Conservation (phyloP, 2,888 invertebrate species). For the Epistrophella euchroma region DNA sequence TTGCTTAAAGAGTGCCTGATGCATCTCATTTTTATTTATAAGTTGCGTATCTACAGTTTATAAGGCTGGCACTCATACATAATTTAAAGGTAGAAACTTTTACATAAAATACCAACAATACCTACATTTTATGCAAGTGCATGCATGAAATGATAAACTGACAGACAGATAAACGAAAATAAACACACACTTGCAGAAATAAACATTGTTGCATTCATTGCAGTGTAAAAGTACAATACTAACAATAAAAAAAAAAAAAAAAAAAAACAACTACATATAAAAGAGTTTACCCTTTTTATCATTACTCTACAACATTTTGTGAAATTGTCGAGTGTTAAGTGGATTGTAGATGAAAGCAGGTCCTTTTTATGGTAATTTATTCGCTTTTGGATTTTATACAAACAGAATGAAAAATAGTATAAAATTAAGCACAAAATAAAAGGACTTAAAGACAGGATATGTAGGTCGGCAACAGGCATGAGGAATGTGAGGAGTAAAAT, state of each 20-base stretch:
- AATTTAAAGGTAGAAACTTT: not conserved
- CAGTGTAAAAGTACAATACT: not conserved
- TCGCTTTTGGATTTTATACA: conserved; percentile 3
- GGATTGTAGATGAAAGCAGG: conserved; percentile 47
- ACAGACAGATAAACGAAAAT: conserved; percentile 51
- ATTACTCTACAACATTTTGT: conserved; percentile 32
- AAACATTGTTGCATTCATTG: conserved; percentile 54
- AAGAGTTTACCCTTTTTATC: not conserved
- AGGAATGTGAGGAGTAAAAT: not conserved
- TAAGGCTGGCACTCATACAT: not conserved
- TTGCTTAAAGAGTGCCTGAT: not conserved
- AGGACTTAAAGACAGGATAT: conserved; percentile 8
- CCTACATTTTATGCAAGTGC: conserved; percentile 36
- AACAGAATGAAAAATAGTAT: not conserved
- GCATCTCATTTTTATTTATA: not conserved
- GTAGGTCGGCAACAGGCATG: not conserved
- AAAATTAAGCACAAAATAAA: not conserved
- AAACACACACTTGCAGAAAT: conserved; percentile 19
- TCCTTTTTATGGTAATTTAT: conserved; percentile 56
- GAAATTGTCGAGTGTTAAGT: conserved; percentile 59
- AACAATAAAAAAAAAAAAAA: conserved; percentile 1
- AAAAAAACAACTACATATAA: not conserved
- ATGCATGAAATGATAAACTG: conserved; percentile 68
- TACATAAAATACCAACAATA: not conserved
- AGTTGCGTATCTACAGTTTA: not conserved